These are phyloP conservation scores for Fabriciana adippe DNA, from an alignment of 2,888 invertebrate species.

Conservation along the genomic window DNA sequence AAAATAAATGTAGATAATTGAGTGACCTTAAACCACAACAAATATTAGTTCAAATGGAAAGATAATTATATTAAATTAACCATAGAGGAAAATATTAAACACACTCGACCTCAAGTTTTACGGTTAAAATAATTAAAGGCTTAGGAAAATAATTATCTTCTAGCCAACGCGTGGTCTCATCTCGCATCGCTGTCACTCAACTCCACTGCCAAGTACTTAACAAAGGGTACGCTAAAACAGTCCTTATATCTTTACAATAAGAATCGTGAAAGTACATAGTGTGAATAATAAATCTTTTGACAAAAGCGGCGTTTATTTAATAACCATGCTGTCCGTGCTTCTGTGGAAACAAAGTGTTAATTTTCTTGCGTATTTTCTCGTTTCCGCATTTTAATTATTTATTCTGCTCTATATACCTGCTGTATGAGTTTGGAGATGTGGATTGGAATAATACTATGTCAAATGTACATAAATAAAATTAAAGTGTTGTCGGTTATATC, in stretches of 20 bases:
- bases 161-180: constrained; percentile 24
- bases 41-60: too few species aligned
- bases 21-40: too few species aligned
- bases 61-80: background rate
- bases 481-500: background rate
- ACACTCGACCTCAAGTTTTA: constrained; percentile 4
- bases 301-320: constrained; percentile 34
- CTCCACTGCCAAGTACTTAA: constrained; percentile 5
- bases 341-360: constrained; percentile 32
- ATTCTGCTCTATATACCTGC: constrained; percentile 14
- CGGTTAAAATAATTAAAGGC: constrained; percentile 27
- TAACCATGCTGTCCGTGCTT: constrained; percentile 29
- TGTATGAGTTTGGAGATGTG: background rate
- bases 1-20: too few species aligned
- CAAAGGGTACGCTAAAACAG: constrained; percentile 5
- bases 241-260: constrained; percentile 15
- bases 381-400: constrained; percentile 28
- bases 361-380: constrained; percentile 32
- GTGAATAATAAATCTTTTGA: constrained; percentile 36
- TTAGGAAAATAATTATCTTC: constrained; percentile 28
- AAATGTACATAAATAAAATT: background rate
- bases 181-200: constrained; percentile 32
- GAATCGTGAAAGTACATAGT: background rate
- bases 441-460: constrained; percentile 1
- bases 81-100: background rate